Conservation (phyloP, 2,888 invertebrate species). For the Tillus elongatus region DNA sequence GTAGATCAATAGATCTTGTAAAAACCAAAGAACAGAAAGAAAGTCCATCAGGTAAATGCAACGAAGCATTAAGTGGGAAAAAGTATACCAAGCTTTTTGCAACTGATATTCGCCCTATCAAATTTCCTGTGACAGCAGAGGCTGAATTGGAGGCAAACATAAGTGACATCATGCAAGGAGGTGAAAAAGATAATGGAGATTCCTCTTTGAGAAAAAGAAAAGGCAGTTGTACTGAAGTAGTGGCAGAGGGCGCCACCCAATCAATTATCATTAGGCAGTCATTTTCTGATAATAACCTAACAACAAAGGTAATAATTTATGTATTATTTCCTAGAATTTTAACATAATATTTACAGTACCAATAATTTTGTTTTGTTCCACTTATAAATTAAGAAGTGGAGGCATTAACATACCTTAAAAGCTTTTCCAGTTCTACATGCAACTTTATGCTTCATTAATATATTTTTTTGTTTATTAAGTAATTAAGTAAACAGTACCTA, state of each 20-base stretch:
- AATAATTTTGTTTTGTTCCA: neutral
- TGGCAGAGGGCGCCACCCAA: slow-evolving; percentile 21
- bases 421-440: too few relatives aligned
- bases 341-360: too few relatives aligned
- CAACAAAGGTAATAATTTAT: too few relatives aligned
- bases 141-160: slow-evolving; percentile 26
- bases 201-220: slow-evolving; percentile 23
- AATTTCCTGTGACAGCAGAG: slow-evolving; percentile 33
- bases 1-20: slow-evolving; percentile 41
- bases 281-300: too few relatives aligned
- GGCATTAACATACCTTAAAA: neutral
- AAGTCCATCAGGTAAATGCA: slow-evolving; percentile 3
- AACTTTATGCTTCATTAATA: too few relatives aligned
- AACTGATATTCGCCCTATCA: slow-evolving; percentile 12
- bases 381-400: too few relatives aligned
- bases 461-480: too few relatives aligned
- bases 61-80: slow-evolving; percentile 9
- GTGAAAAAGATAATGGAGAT: slow-evolving; percentile 15
- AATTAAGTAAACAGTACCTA: too few relatives aligned
- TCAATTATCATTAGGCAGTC: too few relatives aligned
- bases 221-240: slow-evolving; percentile 22
- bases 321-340: too few relatives aligned
- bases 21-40: slow-evolving; percentile 24
- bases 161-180: slow-evolving; percentile 10
- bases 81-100: slow-evolving; percentile 16